Evolutionary conservation across 2,888 invertebrate species (phyloP).

Genomic region (Tipula unca): DNA sequence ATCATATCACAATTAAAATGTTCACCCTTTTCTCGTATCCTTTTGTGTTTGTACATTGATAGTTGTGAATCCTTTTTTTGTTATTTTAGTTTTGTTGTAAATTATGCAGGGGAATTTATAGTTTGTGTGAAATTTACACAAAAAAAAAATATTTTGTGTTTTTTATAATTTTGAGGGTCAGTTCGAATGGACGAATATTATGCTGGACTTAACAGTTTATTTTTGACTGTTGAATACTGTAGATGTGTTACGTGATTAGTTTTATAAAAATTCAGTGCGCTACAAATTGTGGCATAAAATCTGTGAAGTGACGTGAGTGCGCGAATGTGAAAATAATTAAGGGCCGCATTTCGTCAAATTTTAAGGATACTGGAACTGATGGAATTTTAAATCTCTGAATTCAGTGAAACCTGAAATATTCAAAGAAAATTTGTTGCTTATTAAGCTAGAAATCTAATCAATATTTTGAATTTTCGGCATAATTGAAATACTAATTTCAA

Average conservation of each 20-base stretch:
- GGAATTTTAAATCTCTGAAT: too few species aligned
- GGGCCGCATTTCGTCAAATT: too few species aligned
- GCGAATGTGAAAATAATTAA: too few species aligned
- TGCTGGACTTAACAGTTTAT: neutral
- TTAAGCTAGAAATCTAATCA: too few species aligned
- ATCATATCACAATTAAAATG: slow-evolving; percentile 14
- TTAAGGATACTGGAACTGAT: too few species aligned
- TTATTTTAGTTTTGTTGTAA: neutral
- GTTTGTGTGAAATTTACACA: neutral
- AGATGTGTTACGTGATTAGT: neutral
- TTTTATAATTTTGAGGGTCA: neutral
- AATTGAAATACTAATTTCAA: too few species aligned
- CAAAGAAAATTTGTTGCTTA: too few species aligned
- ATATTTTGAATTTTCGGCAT: too few species aligned
- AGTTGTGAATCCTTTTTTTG: neutral
- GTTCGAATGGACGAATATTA: neutral
- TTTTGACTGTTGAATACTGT: neutral
- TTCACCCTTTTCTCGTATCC: neutral
- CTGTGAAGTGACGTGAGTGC: neutral
- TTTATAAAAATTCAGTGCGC: neutral
- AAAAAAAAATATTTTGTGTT: too few species aligned
- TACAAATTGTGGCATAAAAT: neutral
- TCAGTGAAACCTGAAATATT: too few species aligned
- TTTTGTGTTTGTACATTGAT: neutral
- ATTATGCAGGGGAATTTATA: neutral